Evolutionary conservation across 2,888 invertebrate genomes (phyloP).

Genomic region (Hemicrepidius hirtus): DNA sequence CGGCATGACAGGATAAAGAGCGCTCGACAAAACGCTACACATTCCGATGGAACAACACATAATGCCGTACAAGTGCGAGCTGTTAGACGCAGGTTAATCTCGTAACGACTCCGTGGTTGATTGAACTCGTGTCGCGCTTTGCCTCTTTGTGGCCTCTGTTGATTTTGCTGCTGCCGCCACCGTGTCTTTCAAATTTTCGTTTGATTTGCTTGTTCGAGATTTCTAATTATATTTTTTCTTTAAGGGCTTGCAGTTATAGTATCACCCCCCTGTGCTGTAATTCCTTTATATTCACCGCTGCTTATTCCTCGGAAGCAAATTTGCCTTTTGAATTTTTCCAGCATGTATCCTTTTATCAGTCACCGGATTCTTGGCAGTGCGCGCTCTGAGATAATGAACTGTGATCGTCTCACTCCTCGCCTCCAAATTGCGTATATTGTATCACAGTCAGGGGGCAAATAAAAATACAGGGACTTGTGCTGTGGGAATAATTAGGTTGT

Average conservation of each 20-base stretch:
- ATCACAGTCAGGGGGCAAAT: conserved; percentile 69
- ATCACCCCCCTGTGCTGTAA: conserved; percentile 64
- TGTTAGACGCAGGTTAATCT: conserved; percentile 59
- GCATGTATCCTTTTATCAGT: conserved; percentile 68
- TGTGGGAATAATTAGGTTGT: conserved; percentile 74
- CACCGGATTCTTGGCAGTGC: conserved; percentile 53
- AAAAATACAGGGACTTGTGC: conserved; percentile 66
- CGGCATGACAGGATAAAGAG: conserved; percentile 62
- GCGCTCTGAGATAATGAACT: conserved; percentile 53
- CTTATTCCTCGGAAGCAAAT: conserved; percentile 63
- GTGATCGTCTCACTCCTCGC: conserved; percentile 52
- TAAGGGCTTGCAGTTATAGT: conserved; percentile 66
- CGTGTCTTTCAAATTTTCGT: conserved; percentile 60
- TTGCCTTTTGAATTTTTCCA: conserved; percentile 69
- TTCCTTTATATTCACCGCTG: conserved; percentile 64
- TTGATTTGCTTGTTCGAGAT: conserved; percentile 67
- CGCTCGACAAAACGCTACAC: conserved; percentile 62
- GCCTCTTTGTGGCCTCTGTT: conserved; percentile 51
- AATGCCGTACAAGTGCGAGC: conserved; percentile 55
- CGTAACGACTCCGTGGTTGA: conserved; percentile 58
- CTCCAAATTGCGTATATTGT: conserved; percentile 71
- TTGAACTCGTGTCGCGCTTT: conserved; percentile 57
- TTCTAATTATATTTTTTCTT: conserved; percentile 70
- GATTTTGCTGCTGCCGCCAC: conserved; percentile 46
- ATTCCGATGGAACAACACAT: conserved; percentile 59